A percentile compares a stretch with the other conserved stretches of the same genome.
These are phyloP conservation scores for Crepidodera aurea DNA, from an alignment of 2,888 invertebrate species.

Conservation along the genomic window DNA sequence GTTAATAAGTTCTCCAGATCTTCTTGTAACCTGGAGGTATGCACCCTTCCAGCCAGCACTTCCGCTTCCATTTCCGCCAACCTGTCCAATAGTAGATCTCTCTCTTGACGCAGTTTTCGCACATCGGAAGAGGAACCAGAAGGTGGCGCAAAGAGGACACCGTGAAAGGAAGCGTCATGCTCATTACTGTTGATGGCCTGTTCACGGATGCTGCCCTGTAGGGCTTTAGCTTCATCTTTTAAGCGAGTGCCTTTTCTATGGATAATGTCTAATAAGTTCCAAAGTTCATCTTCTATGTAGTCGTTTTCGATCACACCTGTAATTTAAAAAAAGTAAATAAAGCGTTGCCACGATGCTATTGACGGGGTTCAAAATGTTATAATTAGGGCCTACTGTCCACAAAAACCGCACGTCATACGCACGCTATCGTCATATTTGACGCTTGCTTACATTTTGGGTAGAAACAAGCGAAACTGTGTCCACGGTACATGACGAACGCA, in stretches of 20 bases:
- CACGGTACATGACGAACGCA: no score
- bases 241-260: slow-evolving; percentile 76
- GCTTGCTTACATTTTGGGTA: no score
- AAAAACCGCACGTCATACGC: no score
- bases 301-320: slow-evolving; percentile 37
- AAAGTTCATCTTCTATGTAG: slow-evolving; percentile 69
- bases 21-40: slow-evolving; percentile 71
- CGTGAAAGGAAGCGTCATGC: slow-evolving; percentile 54
- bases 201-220: slow-evolving; percentile 70
- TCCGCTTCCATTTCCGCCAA: slow-evolving; percentile 82
- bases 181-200: slow-evolving; percentile 56
- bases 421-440: no score
- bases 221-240: slow-evolving; percentile 68
- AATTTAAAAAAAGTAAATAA: slow-evolving; percentile 14
- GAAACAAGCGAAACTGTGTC: no score
- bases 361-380: no score
- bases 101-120: slow-evolving; percentile 72
- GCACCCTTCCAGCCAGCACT: slow-evolving; percentile 70
- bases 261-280: slow-evolving; percentile 87
- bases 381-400: no score
- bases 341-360: no score
- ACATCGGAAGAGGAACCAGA: slow-evolving; percentile 66
- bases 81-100: slow-evolving; percentile 74
- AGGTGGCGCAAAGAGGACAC: slow-evolving; percentile 56
- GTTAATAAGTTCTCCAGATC: slow-evolving; percentile 68